Conservation (phyloP, 2,888 invertebrate genomes). For the Latrodectus hesperus region DNA sequence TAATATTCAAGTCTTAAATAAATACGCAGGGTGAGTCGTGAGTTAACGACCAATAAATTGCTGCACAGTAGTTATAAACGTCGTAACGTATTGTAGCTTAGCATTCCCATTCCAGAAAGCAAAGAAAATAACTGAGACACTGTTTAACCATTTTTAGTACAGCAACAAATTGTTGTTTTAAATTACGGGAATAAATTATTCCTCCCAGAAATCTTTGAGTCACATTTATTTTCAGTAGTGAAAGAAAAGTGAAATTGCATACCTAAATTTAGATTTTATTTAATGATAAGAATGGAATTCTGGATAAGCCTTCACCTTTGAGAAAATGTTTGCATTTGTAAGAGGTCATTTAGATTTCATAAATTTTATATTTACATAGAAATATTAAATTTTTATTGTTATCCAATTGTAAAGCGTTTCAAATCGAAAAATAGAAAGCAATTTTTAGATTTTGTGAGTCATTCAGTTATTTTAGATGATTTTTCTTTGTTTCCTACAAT, state of each 20-base stretch:
- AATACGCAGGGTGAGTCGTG: slow-evolving; percentile 5
- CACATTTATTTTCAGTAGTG: slow-evolving; percentile 33
- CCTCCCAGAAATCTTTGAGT: slow-evolving; percentile 27
- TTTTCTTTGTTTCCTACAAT: no score
- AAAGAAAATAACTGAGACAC: slow-evolving; percentile 13
- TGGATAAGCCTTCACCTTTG: no score
- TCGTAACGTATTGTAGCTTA: slow-evolving; percentile 2
- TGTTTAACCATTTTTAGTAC: slow-evolving; percentile 2
- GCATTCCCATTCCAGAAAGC: slow-evolving; percentile 23
- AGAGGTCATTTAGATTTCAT: no score
- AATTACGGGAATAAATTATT: slow-evolving; percentile 47
- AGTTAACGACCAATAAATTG: slow-evolving; percentile 48
- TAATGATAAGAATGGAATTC: background rate
- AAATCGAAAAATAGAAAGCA: no score
- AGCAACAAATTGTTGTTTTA: slow-evolving; percentile 56
- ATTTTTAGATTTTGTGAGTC: no score
- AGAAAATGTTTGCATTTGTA: no score
- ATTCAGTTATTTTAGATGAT: no score
- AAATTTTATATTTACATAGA: no score
- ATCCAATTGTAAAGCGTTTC: no score
- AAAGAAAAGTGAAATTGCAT: background rate
- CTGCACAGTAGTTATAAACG: slow-evolving; percentile 33
- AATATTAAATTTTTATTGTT: no score
- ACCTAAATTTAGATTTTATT: background rate
- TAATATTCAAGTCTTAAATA: slow-evolving; percentile 23